Evolutionary conservation across 1,140 invertebrate species (phyloP).

Genomic region (Bombus impatiens): DNA sequence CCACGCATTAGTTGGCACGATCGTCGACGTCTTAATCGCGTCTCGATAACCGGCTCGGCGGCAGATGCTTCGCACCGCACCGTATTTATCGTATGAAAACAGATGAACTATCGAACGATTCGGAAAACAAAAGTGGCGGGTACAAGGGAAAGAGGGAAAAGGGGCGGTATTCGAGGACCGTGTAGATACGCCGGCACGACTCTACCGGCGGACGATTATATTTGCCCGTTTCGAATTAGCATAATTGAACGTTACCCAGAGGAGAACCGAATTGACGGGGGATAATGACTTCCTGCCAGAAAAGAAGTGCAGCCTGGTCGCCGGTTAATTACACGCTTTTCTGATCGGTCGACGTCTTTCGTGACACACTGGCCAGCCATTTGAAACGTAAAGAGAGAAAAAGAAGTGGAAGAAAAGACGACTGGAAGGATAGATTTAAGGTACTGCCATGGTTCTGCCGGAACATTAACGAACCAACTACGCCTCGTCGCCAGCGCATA

Average conservation of each 20-base stretch:
- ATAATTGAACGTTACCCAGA: conserved; percentile 74
- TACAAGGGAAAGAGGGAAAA: not conserved
- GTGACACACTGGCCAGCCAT: not conserved
- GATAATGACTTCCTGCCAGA: conserved; percentile 73
- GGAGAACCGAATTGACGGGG: conserved; percentile 62
- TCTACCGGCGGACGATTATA: conserved; percentile 64
- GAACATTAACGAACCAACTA: conserved; percentile 56
- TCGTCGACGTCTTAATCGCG: conserved; percentile 61
- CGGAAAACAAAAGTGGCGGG: not conserved
- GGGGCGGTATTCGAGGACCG: conserved; percentile 23
- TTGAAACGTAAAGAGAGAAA: conserved; percentile 2
- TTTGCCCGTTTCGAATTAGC: conserved; percentile 70
- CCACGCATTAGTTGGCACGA: conserved; percentile 59
- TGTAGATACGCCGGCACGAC: conserved; percentile 23
- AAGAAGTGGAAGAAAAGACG: not conserved
- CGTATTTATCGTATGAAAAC: conserved; percentile 52
- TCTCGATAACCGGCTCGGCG: conserved; percentile 25
- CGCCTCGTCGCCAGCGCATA: conserved; percentile 13
- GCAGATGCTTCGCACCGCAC: conserved; percentile 14
- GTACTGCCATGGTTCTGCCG: conserved; percentile 7
- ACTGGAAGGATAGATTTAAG: conserved; percentile 12
- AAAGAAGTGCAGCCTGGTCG: conserved; percentile 61
- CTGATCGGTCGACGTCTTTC: conserved; percentile 24
- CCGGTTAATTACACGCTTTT: conserved; percentile 71
- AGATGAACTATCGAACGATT: not conserved